A percentile compares a stretch with the other conserved stretches of the same genome.
phyloP scores from a whole-genome alignment of 2,888 invertebrate genomes.

The Steinernema scapterisci region DNA sequence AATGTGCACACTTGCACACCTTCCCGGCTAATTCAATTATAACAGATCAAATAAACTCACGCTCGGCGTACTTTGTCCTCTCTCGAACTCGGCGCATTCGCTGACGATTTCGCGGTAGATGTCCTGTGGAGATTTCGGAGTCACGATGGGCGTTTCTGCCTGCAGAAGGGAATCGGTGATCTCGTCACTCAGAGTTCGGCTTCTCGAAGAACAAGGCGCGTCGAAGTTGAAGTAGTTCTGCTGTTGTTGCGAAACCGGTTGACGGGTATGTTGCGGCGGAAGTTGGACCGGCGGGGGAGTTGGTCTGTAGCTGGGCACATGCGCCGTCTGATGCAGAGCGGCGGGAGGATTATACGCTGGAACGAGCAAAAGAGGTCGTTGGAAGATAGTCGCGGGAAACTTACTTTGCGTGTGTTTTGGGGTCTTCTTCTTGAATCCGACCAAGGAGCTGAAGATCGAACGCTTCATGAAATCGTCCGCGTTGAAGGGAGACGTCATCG shows the following conservation, averaged over 20 bases:
- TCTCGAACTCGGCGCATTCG: slow-evolving; percentile 48
- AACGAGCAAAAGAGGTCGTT: background rate
- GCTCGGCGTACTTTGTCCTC: slow-evolving; percentile 33
- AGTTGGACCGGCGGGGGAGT: background rate
- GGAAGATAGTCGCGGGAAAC: background rate
- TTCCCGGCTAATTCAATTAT: too few relatives aligned
- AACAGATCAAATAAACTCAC: background rate
- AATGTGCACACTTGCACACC: too few relatives aligned
- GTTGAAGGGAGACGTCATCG: slow-evolving; percentile 56
- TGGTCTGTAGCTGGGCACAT: background rate
- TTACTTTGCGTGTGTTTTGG: slow-evolving; percentile 33
- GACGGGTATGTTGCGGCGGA: background rate
- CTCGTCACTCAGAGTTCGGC: slow-evolving; percentile 40
- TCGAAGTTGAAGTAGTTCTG: slow-evolving; percentile 13
- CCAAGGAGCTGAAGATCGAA: slow-evolving; percentile 55
- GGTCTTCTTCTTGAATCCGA: slow-evolving; percentile 48
- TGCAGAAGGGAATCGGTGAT: slow-evolving; percentile 40
- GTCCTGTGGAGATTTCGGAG: slow-evolving; percentile 44
- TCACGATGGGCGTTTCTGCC: slow-evolving; percentile 39
- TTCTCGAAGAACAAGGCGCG: slow-evolving; percentile 11
- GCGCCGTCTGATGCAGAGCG: slow-evolving; percentile 5
- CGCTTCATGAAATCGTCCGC: slow-evolving; percentile 60
- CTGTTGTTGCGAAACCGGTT: background rate
- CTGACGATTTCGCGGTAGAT: slow-evolving; percentile 50
- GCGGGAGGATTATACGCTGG: background rate